Conservation (phyloP, 2,888 invertebrate species). For the Dorcus hopei region DNA sequence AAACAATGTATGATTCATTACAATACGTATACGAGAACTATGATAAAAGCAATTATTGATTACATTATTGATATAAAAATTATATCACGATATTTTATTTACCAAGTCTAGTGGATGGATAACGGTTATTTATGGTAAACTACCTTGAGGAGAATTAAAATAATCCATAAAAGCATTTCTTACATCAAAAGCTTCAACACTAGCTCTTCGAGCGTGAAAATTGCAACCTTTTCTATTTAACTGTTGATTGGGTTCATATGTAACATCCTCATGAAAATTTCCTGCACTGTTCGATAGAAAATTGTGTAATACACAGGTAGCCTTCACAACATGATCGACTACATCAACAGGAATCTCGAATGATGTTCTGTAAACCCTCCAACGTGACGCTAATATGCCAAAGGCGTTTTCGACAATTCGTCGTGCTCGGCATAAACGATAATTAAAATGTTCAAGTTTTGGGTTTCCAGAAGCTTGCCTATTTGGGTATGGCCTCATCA, state of each 20-base stretch:
- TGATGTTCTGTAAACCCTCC: background rate
- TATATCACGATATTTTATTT: too few relatives aligned
- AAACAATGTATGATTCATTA: too few relatives aligned
- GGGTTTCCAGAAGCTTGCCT: too few relatives aligned
- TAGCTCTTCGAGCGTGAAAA: background rate
- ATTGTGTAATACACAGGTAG: background rate
- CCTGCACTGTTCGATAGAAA: background rate
- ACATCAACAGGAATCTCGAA: background rate
- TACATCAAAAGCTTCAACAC: background rate
- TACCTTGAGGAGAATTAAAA: background rate
- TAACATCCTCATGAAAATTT: background rate
- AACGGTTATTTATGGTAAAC: background rate
- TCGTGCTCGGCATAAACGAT: too few relatives aligned
- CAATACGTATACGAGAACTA: too few relatives aligned
- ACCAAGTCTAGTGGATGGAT: too few relatives aligned
- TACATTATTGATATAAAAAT: too few relatives aligned
- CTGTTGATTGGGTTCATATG: background rate
- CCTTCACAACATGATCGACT: background rate
- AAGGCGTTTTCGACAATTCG: background rate
- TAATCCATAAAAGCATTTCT: background rate
- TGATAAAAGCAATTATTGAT: too few relatives aligned
- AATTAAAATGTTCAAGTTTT: too few relatives aligned
- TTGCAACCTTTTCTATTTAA: too few relatives aligned
- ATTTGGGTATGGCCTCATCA: too few relatives aligned
- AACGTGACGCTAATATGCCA: background rate